Percentiles rank a stretch among this genome's conserved stretches.
phyloP scores from a whole-genome alignment of 2,888 invertebrate species.

The Alcis repandata region DNA sequence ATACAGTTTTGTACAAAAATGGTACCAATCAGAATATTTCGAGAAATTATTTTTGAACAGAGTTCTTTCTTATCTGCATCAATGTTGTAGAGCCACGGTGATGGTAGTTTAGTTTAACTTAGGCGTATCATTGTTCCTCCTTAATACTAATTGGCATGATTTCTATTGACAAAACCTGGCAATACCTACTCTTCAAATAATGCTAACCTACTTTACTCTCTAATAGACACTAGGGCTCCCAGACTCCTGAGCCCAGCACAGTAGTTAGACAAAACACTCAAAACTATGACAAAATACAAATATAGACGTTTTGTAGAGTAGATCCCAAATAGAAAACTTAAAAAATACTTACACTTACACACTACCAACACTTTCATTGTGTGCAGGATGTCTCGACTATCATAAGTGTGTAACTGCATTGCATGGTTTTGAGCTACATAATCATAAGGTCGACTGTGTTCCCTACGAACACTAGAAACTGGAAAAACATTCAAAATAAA shows the following conservation, averaged over 20 bases:
- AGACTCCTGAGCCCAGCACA: constrained; percentile 22
- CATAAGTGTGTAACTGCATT: neutral
- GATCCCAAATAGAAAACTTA: constrained; percentile 21
- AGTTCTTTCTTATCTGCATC: constrained; percentile 25
- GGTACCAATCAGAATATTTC: no score
- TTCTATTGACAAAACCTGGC: constrained; percentile 34
- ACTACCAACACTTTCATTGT: constrained; percentile 28
- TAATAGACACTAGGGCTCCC: constrained; percentile 16
- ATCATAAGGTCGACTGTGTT: neutral
- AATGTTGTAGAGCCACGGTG: constrained; percentile 2
- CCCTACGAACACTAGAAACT: no score
- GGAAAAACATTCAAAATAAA: no score
- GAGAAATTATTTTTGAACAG: constrained; percentile 5
- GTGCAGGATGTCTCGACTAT: constrained; percentile 8
- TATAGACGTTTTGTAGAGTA: constrained; percentile 28
- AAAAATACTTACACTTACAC: constrained; percentile 28
- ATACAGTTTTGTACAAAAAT: no score
- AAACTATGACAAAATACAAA: constrained; percentile 24
- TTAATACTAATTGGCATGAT: constrained; percentile 40
- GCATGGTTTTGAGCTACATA: neutral
- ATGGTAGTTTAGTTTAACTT: constrained; percentile 32
- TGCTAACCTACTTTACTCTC: constrained; percentile 27
- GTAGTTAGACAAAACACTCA: constrained; percentile 29
- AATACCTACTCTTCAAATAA: constrained; percentile 30
- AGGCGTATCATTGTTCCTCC: constrained; percentile 47